Base-by-base conservation (phyloP, 1,140 invertebrate species). In the Papilio dardanus region DNA sequence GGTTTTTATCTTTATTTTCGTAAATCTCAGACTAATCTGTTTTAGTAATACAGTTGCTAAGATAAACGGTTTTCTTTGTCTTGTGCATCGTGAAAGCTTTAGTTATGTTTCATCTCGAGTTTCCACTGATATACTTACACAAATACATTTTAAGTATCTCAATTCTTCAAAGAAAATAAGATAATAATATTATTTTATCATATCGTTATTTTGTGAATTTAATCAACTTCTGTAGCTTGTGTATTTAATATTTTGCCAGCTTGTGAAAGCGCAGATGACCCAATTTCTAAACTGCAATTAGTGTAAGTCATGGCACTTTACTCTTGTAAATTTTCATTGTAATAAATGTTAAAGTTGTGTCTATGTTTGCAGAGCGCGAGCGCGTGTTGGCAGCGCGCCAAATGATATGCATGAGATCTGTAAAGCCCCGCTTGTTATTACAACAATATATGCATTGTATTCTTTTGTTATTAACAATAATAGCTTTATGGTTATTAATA, bases 271-370 rank as follows among this genome's bases (percentile, higher is more conserved):
- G 6, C 42, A 46, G 42, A 46, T 19, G 42, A 0, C 8, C 19
- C 7, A 54, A 54, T 6, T 28, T 62, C 24, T 30, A 12, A 12
- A 30, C 24, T 28, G 14, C 12, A 62, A 62, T 28, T 62, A 12
- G 21, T 54, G 50, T 54, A 54, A 54, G 21, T 24, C 21, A 24
- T 58, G 21, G 8, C n/a, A n/a, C n/a, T n/a, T 58, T 28, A 28
- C 54, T 28, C 3, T 28, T 62, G 21, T 50, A 62, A 28, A 62
- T 62, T 62, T 62, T 62, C 54, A 28, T 62, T 62, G 16, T 62
- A 21, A 30, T 30, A 28, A 62, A 62, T 30, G 30, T 62, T 28
- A 62, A 14, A 28, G 4, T 62, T 19, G 46, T 50, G n/a, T 50
- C 54, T 0, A 3, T 62, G 54, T 62, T 62, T 30, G 54, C 24